Conservation (phyloP, 2,888 invertebrate species). For the Tipula confusa region DNA sequence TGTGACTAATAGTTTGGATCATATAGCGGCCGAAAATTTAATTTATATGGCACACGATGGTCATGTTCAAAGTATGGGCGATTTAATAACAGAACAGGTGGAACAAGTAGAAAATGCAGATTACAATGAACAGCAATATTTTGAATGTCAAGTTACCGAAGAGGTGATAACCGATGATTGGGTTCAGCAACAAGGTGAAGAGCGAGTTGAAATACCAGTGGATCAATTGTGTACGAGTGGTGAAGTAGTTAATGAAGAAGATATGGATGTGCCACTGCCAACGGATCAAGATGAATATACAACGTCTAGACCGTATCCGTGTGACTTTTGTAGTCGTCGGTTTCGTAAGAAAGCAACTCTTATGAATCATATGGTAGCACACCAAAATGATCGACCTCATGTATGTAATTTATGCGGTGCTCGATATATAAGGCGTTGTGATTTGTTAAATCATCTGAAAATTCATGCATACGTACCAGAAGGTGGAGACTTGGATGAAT, state of each 20-base stretch:
- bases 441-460: constrained; percentile 78
- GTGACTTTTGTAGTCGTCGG: constrained; percentile 78
- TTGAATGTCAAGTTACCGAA: constrained; percentile 66
- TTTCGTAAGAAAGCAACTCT: constrained; percentile 79
- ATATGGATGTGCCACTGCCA: constrained; percentile 70
- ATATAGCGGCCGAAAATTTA: constrained; percentile 61
- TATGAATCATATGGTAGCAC: constrained; percentile 83
- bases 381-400: constrained; percentile 78
- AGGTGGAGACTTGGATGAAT: constrained; percentile 42
- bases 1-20: constrained; percentile 48
- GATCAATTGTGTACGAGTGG: constrained; percentile 55
- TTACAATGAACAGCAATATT: constrained; percentile 43
- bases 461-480: constrained; percentile 74
- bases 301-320: constrained; percentile 67
- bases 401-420: constrained; percentile 79
- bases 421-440: constrained; percentile 71
- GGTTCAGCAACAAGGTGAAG: constrained; percentile 68
- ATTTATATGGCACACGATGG: constrained; percentile 59
- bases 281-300: constrained; percentile 75
- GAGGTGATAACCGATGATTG: constrained; percentile 80
- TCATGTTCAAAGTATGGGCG: constrained; percentile 44
- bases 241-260: constrained; percentile 55
- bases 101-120: constrained; percentile 39
- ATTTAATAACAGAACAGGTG: constrained; percentile 41
- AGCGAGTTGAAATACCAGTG: constrained; percentile 67